These are phyloP conservation scores for Calcarius lapponicus DNA, from an alignment of 2,797 vertebrate genomes.

Conservation along the genomic window DNA sequence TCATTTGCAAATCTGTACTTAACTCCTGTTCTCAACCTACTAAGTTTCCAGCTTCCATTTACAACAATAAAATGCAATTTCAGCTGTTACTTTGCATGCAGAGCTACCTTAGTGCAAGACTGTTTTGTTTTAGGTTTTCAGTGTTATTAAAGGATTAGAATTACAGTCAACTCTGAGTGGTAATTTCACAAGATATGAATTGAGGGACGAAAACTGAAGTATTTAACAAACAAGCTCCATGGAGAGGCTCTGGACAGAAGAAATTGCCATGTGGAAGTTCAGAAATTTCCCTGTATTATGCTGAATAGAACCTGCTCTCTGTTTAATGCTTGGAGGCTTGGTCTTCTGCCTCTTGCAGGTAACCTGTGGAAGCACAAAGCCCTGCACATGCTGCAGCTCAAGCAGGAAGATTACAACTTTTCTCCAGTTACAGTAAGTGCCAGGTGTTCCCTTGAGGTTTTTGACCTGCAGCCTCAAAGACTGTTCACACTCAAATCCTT, in stretches of 20 bases:
- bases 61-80: conserved; percentile 37
- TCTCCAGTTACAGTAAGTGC: not conserved
- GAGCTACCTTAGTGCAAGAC: not conserved
- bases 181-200: not conserved
- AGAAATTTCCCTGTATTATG: not conserved
- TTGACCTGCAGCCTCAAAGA: not conserved
- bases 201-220: not conserved
- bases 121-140: conserved; percentile 46
- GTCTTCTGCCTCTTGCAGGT: not conserved
- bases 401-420: not conserved
- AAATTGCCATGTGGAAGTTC: not conserved
- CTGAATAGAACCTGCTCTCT: not conserved
- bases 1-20: conserved; percentile 32
- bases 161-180: not conserved
- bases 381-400: not conserved
- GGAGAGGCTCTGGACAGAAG: not conserved
- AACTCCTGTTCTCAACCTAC: conserved; percentile 32
- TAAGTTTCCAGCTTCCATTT: conserved; percentile 39
- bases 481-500: not conserved
- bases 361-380: not conserved
- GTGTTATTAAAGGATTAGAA: conserved; percentile 47
- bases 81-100: conserved; percentile 30
- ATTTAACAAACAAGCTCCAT: conserved; percentile 1
- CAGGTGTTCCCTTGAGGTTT: not conserved
- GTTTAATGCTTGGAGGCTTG: not conserved